Percentiles rank a stretch among this genome's conserved stretches.
Conservation (phyloP, 2,888 invertebrate species). For the Tetanocera ferruginea region DNA sequence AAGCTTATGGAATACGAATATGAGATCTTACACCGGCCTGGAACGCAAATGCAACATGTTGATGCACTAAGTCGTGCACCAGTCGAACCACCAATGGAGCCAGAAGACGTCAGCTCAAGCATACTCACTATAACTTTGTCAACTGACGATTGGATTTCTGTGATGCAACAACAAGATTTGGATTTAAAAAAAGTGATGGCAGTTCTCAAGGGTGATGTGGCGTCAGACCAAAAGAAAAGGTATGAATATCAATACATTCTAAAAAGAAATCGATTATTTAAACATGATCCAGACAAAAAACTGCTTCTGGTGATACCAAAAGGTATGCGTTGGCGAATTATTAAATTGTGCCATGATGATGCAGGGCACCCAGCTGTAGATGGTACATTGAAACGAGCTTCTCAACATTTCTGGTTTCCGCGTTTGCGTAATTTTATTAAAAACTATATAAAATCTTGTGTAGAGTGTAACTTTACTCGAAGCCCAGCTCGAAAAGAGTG, state of each 20-base stretch:
- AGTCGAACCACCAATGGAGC: neutral
- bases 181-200: neutral
- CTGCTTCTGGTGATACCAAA: neutral
- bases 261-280: neutral
- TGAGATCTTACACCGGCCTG: slow-evolving; percentile 21
- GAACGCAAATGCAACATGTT: slow-evolving; percentile 17
- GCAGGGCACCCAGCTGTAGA: too few relatives aligned
- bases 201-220: neutral
- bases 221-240: neutral
- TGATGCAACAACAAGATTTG: slow-evolving; percentile 21
- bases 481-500: too few relatives aligned
- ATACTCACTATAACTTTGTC: slow-evolving; percentile 2
- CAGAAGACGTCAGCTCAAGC: neutral
- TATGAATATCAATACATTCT: neutral
- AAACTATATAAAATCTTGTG: too few relatives aligned
- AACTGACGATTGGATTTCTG: neutral
- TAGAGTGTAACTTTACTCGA: too few relatives aligned
- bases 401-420: too few relatives aligned
- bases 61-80: slow-evolving; percentile 34
- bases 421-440: too few relatives aligned
- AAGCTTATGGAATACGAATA: slow-evolving; percentile 18
- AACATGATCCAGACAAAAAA: neutral
- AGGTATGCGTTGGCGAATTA: too few relatives aligned
- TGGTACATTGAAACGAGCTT: too few relatives aligned
- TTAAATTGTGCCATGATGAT: too few relatives aligned